phyloP scores from a whole-genome alignment of 2,888 invertebrate genomes.

The Caenorhabditis japonica region DNA sequence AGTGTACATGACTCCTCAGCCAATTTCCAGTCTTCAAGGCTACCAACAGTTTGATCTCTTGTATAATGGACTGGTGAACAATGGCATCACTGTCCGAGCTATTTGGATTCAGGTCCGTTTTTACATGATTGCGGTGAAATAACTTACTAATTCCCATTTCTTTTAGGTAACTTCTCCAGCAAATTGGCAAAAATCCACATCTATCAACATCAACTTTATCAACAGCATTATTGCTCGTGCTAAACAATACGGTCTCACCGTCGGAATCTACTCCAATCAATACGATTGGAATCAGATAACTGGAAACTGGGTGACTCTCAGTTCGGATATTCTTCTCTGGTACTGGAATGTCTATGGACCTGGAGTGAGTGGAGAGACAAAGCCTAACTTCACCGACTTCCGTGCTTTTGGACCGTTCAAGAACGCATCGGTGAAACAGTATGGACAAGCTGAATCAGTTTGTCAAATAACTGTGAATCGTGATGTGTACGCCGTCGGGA shows the following conservation, averaged over 20 bases:
- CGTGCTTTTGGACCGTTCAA: conserved; percentile 11
- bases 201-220: conserved; percentile 36
- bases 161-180: no score
- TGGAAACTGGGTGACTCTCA: background rate
- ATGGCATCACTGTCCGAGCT: conserved; percentile 36
- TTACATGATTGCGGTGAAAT: background rate
- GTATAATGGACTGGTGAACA: conserved; percentile 26
- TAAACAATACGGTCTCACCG: background rate
- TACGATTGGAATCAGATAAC: conserved; percentile 16
- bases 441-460: conserved; percentile 2
- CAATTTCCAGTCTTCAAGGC: conserved; percentile 18
- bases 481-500: background rate
- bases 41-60: conserved; percentile 45
- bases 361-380: conserved; percentile 12
- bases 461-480: conserved; percentile 9
- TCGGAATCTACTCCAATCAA: conserved; percentile 13
- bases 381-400: conserved; percentile 22
- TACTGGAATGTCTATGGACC: conserved; percentile 12
- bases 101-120: conserved; percentile 50
- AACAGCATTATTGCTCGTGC: conserved; percentile 26
- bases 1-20: conserved; percentile 50
- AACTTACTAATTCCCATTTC: background rate
- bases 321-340: conserved; percentile 9
- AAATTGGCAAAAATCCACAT: background rate
- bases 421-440: conserved; percentile 12